Evolutionary conservation across 2,888 invertebrate genomes (phyloP).

Genomic region (Bombylius major): DNA sequence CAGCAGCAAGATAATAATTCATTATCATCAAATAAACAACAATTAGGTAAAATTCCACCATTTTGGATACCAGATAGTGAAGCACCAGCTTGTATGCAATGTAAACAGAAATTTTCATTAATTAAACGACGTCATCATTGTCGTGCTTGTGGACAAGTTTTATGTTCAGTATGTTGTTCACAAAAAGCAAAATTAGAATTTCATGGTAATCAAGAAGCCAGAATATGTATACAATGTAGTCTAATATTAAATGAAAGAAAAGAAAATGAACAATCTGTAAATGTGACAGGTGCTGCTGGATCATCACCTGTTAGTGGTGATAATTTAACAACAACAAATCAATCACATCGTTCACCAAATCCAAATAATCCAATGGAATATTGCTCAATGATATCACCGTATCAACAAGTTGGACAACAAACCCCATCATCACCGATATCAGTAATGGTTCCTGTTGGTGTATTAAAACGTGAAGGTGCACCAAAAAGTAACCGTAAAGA

Average conservation of each 20-base stretch:
- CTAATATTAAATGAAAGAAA: conserved; percentile 41
- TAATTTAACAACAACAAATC: background rate
- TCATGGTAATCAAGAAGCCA: conserved; percentile 56
- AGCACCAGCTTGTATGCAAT: conserved; percentile 70
- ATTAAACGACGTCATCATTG: conserved; percentile 78
- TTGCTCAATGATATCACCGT: conserved; percentile 69
- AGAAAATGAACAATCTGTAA: conserved; percentile 10
- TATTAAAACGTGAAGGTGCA: conserved; percentile 48
- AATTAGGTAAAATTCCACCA: conserved; percentile 62
- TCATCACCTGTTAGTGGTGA: background rate
- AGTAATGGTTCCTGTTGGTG: conserved; percentile 78
- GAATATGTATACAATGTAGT: conserved; percentile 64
- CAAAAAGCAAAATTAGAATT: conserved; percentile 58
- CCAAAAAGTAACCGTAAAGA: conserved; percentile 41
- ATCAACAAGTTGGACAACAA: conserved; percentile 50
- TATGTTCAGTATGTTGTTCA: conserved; percentile 67
- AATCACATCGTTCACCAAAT: conserved; percentile 49
- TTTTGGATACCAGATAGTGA: conserved; percentile 80
- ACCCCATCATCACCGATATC: conserved; percentile 43
- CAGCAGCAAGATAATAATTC: conserved; percentile 19
- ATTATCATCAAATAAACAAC: conserved; percentile 19
- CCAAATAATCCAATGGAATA: conserved; percentile 82
- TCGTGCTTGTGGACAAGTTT: conserved; percentile 71
- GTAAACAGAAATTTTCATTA: conserved; percentile 66
- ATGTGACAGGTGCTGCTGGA: background rate